Evolutionary conservation across 2,888 invertebrate genomes (phyloP).

Genomic region (Euzophera pinguis): DNA sequence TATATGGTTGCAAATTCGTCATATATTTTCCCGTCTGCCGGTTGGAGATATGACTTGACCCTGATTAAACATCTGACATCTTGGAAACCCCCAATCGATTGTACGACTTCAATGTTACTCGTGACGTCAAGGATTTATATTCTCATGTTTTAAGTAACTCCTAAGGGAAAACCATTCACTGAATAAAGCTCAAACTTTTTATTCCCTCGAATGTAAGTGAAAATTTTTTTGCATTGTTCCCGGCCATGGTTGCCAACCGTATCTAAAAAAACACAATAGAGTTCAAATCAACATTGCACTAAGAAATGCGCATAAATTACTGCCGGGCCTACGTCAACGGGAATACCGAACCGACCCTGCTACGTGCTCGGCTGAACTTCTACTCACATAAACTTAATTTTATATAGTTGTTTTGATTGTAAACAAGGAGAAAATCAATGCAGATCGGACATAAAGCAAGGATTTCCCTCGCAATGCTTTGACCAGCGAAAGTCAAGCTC

Average conservation of each 20-base stretch:
- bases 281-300: too few relatives aligned
- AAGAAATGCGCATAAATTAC: too few relatives aligned
- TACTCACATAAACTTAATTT: not conserved
- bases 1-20: not conserved
- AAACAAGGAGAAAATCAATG: not conserved
- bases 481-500: slow-evolving; percentile 59
- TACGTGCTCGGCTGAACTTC: not conserved
- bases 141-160: not conserved
- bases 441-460: slow-evolving; percentile 31
- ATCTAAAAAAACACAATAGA: too few relatives aligned
- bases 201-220: not conserved
- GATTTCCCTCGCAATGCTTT: slow-evolving; percentile 49
- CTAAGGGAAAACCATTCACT: not conserved
- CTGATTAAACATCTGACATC: slow-evolving; percentile 10
- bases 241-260: too few relatives aligned
- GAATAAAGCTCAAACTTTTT: not conserved
- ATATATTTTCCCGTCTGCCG: not conserved
- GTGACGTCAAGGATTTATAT: not conserved
- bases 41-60: slow-evolving; percentile 6
- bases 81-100: slow-evolving; percentile 5
- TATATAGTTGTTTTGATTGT: not conserved
- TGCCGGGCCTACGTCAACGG: slow-evolving; percentile 34
- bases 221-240: too few relatives aligned
- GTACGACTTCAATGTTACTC: slow-evolving; percentile 11
- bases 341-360: slow-evolving; percentile 47